Percentiles rank a stretch among this genome's conserved stretches.
These are phyloP conservation scores for Caenorhabditis sp. DNA, from an alignment of 2,888 invertebrate species.

Conservation along the genomic window DNA sequence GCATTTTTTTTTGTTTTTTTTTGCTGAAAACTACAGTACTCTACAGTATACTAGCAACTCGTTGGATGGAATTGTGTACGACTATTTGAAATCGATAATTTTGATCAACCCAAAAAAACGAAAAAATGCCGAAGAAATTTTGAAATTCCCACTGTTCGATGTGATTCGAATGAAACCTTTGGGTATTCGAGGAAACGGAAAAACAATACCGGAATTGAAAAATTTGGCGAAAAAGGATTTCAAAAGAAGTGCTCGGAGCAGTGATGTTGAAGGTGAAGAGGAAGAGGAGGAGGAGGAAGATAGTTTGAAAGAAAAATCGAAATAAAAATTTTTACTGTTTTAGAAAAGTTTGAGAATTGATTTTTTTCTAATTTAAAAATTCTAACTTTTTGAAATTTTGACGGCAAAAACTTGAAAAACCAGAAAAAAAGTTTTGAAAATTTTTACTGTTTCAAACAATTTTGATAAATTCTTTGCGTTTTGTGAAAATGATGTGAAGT, in stretches of 20 bases:
- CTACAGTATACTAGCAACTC: conserved; percentile 35
- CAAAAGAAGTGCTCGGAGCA: conserved; percentile 1
- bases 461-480: too few species aligned
- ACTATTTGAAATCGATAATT: conserved; percentile 21
- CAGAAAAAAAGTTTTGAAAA: too few species aligned
- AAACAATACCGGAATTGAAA: not conserved
- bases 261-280: conserved; percentile 5
- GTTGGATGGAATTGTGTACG: conserved; percentile 24
- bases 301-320: not conserved
- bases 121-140: conserved; percentile 18
- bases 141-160: conserved; percentile 29
- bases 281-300: not conserved
- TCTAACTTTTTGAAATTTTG: too few species aligned
- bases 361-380: too few species aligned
- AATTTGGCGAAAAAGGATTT: not conserved
- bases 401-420: too few species aligned
- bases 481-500: too few species aligned
- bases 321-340: too few species aligned
- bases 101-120: conserved; percentile 30
- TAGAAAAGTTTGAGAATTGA: too few species aligned
- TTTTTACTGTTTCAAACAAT: too few species aligned
- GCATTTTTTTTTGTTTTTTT: too few species aligned
- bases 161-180: not conserved
- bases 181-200: not conserved
- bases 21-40: not conserved